A percentile compares a stretch with the other conserved stretches of the same genome.
These are phyloP conservation scores for Urocyon cinereoargenteus DNA, from an alignment of 2,797 vertebrate species.

Conservation along the genomic window DNA sequence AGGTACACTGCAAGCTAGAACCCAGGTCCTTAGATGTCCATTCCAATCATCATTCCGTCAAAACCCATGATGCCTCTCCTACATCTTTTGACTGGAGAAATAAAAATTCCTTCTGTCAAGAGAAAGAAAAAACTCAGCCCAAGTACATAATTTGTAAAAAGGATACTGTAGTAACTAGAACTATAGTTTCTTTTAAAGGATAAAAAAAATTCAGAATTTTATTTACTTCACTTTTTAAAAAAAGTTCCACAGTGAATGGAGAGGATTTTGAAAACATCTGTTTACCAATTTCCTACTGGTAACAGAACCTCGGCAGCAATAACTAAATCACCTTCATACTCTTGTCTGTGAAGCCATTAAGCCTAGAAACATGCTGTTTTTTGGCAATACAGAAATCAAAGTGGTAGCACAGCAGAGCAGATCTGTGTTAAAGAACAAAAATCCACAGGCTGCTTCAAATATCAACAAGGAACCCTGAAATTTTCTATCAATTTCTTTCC, in stretches of 20 bases:
- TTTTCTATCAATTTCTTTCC: slow-evolving; percentile 92
- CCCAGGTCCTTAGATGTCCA: neutral
- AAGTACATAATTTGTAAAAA: slow-evolving; percentile 70
- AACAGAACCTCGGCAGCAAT: slow-evolving; percentile 89
- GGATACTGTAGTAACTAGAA: slow-evolving; percentile 44
- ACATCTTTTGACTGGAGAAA: slow-evolving; percentile 42
- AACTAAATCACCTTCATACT: slow-evolving; percentile 92
- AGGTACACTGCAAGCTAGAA: neutral
- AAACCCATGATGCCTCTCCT: neutral
- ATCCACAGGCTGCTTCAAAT: slow-evolving; percentile 94
- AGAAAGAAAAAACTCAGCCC: neutral
- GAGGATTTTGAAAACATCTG: slow-evolving; percentile 86
- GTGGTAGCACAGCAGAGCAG: slow-evolving; percentile 89
- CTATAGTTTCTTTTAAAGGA: slow-evolving; percentile 69
- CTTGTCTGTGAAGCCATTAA: slow-evolving; percentile 94
- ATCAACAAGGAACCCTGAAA: slow-evolving; percentile 93
- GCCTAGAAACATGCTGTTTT: slow-evolving; percentile 92
- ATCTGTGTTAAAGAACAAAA: slow-evolving; percentile 93
- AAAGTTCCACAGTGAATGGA: slow-evolving; percentile 85
- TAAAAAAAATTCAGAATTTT: slow-evolving; percentile 82
- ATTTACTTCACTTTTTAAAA: slow-evolving; percentile 85
- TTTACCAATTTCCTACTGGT: slow-evolving; percentile 89
- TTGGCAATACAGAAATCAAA: slow-evolving; percentile 93
- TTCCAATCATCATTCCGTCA: neutral
- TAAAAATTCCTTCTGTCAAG: slow-evolving; percentile 23